Base-by-base conservation (phyloP, 2,888 invertebrate genomes). In the Julus scanicus region DNA sequence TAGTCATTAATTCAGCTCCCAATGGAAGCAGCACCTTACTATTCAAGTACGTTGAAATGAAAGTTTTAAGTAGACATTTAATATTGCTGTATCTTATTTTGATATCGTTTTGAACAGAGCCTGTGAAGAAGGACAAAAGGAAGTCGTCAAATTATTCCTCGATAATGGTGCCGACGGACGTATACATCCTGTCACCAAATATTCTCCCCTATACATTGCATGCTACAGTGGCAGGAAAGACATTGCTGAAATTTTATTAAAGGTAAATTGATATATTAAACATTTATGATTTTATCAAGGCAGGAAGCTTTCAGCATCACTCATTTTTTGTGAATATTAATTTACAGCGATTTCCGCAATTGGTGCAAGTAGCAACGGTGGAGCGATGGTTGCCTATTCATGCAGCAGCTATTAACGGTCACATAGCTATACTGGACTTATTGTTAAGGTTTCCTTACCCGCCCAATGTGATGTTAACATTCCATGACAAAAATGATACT, bases 301-400 rank as follows among this genome's bases (percentile, higher is more conserved):
- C 86, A 44, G 84, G 57, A 71, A 71, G 39, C 15, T 29, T 84
- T 87, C n/a, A 37, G 9, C n/a, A n/a, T n/a, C n/a, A n/a, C n/a
- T 6, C 63, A 63, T 63, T 63, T 20, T 5, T 44, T 88, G 17
- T 87, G 37, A 3, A 49, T 87, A 80, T 84, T 71, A 87, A 87
- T 86, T 91, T 92, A 13, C 91, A 95, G 91, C 95, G 95, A 91
- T 98, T 97, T 92, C 97, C 98, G 0, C 95, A 96, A 90, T 94
- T 98, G 90, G 95, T 96, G 0, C 93, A 95, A 94, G 95, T 96
- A 93, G 94, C 96, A 90, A 98, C 98, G 0, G 97, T 97, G 0
- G 98, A 98, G 92, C 95, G 96, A 90, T 97, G 98, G 96, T 93
- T 98, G 89, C 98, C 98, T 0, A 93, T 98, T 39, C 99, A 99